phyloP scores from a whole-genome alignment of 2,888 invertebrate species.

The Amphipoea lucens region DNA sequence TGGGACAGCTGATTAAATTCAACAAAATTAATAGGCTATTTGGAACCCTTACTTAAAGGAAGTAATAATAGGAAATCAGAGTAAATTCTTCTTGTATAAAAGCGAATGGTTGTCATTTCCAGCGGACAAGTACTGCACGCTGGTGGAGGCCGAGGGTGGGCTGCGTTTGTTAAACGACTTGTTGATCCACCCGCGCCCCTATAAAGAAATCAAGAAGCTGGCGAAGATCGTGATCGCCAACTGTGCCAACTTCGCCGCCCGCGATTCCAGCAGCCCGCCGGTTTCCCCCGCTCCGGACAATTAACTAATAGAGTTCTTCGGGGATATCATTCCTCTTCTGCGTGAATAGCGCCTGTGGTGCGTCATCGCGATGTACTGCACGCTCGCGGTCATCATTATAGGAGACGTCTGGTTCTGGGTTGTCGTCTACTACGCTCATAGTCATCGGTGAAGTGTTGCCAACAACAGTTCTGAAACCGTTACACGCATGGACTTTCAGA shows the following conservation, averaged over 20 bases:
- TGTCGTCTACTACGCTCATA: background rate
- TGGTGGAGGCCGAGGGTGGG: slow-evolving; percentile 97
- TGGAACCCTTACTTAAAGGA: background rate
- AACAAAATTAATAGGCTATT: background rate
- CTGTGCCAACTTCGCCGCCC: slow-evolving; percentile 84
- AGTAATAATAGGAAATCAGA: too few species aligned
- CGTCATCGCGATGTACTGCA: slow-evolving; percentile 40
- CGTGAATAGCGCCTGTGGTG: slow-evolving; percentile 69
- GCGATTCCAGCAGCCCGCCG: slow-evolving; percentile 61
- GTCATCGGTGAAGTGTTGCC: slow-evolving; percentile 39
- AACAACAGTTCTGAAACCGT: slow-evolving; percentile 8
- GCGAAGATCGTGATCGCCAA: slow-evolving; percentile 92
- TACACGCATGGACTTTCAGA: slow-evolving; percentile 46
- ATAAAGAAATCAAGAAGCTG: slow-evolving; percentile 92
- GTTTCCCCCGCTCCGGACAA: slow-evolving; percentile 69
- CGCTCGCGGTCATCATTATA: slow-evolving; percentile 20
- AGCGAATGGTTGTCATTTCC: slow-evolving; percentile 68
- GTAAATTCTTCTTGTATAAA: background rate
- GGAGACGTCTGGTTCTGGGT: slow-evolving; percentile 19
- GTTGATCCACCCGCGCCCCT: slow-evolving; percentile 91
- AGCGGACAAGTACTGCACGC: slow-evolving; percentile 97
- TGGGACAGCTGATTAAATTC: background rate
- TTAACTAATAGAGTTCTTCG: slow-evolving; percentile 82
- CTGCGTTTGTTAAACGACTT: slow-evolving; percentile 93
- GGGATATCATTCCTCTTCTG: slow-evolving; percentile 77